Base-by-base conservation (phyloP, 2,888 invertebrate genomes). In the Cotesia congregata region DNA sequence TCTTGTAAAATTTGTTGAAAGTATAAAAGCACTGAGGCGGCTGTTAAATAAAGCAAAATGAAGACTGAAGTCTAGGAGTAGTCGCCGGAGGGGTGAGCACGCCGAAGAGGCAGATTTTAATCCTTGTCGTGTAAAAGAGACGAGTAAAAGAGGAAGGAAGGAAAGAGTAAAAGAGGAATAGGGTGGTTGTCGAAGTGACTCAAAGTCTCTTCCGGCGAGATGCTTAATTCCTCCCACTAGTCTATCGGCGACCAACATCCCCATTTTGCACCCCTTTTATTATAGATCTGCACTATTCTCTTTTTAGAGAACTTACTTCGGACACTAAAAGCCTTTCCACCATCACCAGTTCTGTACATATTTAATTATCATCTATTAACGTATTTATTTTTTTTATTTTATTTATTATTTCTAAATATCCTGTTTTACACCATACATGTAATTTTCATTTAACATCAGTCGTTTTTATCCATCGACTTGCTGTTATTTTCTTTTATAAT, bases 151-250 rank as follows among this genome's bases (percentile, higher is more conserved):
- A 73, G 7, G 73, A 74, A 74, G 67, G 64, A 60, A 59, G 61
- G 62, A 70, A 74, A 30, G 67, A 61, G 60, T 40, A 77, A 67
- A 72, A 30, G 70, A 59, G 68, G 59, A 77, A 67, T 65, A 65
- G 65, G 65, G 65, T 65, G 65, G 85, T 85, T 80, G 85, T 80
- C 86, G 86, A 88, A 88, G 88, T 88, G 88, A 88, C 88, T 88
- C 85, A 85, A 85, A 88, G 88, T 88, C 87, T 88, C 70, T 77
- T 77, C 77, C 77, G 77, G 77, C 73, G 65, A 77, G 74, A 77
- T 77, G 74, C 74, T 74, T 72, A 77, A 75, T 77, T 72, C 77
- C 59, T 67, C 71, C 77, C 74, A 69, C 74, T 72, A 71, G 77
- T 71, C 74, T 72, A 74, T 74, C 74, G 67, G 60, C 77, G 60